Conservation (phyloP, 2,797 vertebrate species). For the Falco berigora region DNA sequence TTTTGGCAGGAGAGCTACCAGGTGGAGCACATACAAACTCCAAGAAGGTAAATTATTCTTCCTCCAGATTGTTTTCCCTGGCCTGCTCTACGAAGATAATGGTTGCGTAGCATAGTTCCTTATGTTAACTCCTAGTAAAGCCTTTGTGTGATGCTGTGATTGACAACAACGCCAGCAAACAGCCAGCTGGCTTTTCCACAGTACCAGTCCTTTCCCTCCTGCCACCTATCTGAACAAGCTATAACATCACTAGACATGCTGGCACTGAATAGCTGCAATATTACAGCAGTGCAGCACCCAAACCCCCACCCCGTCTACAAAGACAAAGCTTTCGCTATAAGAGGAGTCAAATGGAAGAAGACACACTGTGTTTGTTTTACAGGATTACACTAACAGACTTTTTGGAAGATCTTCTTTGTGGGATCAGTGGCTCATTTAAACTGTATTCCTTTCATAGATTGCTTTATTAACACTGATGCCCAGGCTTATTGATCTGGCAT, state of each 20-base stretch:
- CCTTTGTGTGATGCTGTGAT: background rate
- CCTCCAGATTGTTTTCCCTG: background rate
- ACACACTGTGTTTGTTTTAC: background rate
- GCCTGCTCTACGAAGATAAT: background rate
- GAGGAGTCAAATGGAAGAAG: background rate
- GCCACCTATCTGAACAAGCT: fast-evolving
- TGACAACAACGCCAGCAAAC: background rate
- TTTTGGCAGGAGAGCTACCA: background rate
- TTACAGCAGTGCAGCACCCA: background rate
- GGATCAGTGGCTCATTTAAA: background rate
- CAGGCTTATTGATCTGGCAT: background rate
- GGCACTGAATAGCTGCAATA: background rate
- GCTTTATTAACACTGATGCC: background rate
- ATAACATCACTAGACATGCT: background rate
- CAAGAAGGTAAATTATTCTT: background rate
- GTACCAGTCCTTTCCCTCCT: background rate
- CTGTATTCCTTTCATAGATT: background rate
- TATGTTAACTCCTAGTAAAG: background rate
- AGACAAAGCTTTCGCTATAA: background rate
- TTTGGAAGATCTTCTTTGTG: background rate
- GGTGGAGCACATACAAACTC: background rate
- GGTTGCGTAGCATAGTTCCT: background rate
- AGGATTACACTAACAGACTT: background rate
- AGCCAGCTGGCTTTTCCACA: background rate
- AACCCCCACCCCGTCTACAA: background rate